Base-by-base conservation (phyloP, 2,888 invertebrate genomes). In the Allolobophora icterica region DNA sequence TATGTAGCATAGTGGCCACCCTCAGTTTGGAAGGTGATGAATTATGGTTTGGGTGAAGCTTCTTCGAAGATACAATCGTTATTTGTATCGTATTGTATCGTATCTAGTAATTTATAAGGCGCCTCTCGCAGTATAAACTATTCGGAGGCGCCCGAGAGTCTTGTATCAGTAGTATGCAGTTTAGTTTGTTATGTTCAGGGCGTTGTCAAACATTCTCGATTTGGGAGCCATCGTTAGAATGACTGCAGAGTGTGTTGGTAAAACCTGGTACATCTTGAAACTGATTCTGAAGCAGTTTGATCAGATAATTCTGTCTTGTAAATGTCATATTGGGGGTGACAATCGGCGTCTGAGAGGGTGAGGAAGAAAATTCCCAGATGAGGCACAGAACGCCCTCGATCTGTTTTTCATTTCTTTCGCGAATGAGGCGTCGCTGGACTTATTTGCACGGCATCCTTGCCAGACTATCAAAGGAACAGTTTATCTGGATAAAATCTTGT, bases 401-500 rank as follows among this genome's bases (percentile, higher is more conserved):
- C 71, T 71, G n/a, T 11, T 30, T 71, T 71, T 71, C 71, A 71
- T 71, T n/a, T 71, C 30, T 71, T 30, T 71, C 17, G 30, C 11
- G 71, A 71, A 71, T 71, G 71, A n/a, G 30, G 71, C n/a, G 71
- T 71, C n/a, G 71, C n/a, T 71, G 30, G 71, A 71, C 71, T n/a
- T 71, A 71, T 71, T 71, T n/a, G 71, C n/a, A 71, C 13, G n/a
- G 1, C 71, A 8, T 71, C n/a, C 71, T 71, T 71, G 71, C n/a
- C 71, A 71, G n/a, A 30, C 15, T 11, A 30, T 71, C 71, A 30
- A 13, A n/a, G 30, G 71, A 71, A 71, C 71, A 71, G 71, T 71
- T 71, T 71, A 71, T 71, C 71, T 71, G n/a, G 52, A 52, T n/a
- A 71, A 71, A 71, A 71, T 71, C 71, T 71, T 71, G 71, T 71